Conservation (phyloP, 2,888 invertebrate genomes). For the Pachliopta kotzebuea region DNA sequence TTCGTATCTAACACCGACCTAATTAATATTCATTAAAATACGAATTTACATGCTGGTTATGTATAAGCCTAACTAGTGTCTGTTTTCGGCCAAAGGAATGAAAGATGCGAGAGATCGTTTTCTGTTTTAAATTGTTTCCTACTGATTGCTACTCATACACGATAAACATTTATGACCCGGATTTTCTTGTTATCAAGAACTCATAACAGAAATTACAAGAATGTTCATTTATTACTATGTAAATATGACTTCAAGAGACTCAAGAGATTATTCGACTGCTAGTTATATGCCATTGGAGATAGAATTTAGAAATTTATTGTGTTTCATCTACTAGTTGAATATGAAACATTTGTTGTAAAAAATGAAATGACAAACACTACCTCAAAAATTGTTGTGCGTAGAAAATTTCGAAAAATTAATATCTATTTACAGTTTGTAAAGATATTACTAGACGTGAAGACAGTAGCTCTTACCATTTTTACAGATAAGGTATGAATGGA, state of each 20-base stretch:
- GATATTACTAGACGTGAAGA: slow-evolving; percentile 45
- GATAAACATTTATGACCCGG: too few relatives aligned
- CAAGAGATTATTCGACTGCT: not conserved
- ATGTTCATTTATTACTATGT: not conserved
- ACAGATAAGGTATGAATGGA: slow-evolving; percentile 53
- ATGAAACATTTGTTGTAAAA: slow-evolving; percentile 17
- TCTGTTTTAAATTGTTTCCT: not conserved
- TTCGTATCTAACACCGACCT: slow-evolving; percentile 64
- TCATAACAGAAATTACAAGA: not conserved
- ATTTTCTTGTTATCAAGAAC: not conserved
- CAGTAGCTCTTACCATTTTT: slow-evolving; percentile 44
- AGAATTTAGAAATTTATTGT: too few relatives aligned
- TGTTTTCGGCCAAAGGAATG: not conserved
- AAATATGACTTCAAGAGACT: too few relatives aligned
- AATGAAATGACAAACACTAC: slow-evolving; percentile 41
- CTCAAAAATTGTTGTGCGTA: slow-evolving; percentile 75
- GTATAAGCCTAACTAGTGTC: not conserved
- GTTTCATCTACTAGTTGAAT: not conserved
- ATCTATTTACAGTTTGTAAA: slow-evolving; percentile 58
- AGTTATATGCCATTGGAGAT: too few relatives aligned
- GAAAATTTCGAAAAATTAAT: slow-evolving; percentile 60
- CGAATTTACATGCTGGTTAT: not conserved
- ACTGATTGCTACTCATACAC: not conserved
- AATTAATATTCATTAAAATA: slow-evolving; percentile 34
- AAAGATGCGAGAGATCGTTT: not conserved